phyloP scores from a whole-genome alignment of 2,113 vertebrate species.

The Nesoenas mayeri region DNA sequence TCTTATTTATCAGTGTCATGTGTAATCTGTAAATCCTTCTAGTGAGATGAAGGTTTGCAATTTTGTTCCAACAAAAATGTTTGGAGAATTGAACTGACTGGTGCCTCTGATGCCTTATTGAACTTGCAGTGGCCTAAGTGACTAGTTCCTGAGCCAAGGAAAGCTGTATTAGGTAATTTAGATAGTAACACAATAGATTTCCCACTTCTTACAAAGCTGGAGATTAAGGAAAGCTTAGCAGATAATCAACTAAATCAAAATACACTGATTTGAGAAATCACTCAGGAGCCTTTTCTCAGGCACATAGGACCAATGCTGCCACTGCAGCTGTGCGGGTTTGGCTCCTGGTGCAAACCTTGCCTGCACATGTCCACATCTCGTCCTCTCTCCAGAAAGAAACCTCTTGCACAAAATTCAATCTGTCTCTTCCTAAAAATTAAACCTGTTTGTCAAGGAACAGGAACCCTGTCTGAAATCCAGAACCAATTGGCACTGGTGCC shows the following conservation, averaged over 20 bases:
- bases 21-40: conserved; percentile 41
- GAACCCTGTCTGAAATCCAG: neutral
- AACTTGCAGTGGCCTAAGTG: neutral
- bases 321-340: neutral
- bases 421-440: neutral
- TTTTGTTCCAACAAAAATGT: conserved; percentile 17
- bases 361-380: accelerated
- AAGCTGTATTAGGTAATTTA: neutral
- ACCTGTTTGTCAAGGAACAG: neutral
- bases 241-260: neutral
- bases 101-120: neutral
- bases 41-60: conserved; percentile 6
- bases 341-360: neutral
- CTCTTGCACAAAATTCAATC: neutral
- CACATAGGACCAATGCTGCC: accelerated
- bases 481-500: neutral
- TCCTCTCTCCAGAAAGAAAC: neutral
- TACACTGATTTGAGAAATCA: neutral
- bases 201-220: conserved; percentile 1
- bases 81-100: neutral
- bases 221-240: conserved; percentile 13
- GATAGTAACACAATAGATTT: conserved; percentile 2
- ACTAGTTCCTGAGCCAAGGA: conserved; percentile 22
- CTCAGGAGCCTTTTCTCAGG: neutral
- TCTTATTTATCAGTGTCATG: conserved; percentile 6